These are phyloP conservation scores for Limenitis camilla DNA, from an alignment of 2,888 invertebrate species.

Conservation along the genomic window DNA sequence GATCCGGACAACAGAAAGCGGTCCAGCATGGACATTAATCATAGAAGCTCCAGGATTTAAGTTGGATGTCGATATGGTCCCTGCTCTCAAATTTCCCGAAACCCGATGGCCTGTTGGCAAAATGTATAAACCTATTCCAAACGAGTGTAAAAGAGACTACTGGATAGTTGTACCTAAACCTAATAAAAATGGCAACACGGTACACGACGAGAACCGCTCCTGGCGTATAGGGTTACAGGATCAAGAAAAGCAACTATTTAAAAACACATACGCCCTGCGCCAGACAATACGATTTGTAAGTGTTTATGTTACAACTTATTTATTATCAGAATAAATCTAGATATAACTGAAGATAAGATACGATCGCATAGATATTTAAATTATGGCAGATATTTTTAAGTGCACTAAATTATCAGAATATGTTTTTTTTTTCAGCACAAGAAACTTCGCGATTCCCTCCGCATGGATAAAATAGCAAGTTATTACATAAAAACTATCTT, in stretches of 20 bases:
- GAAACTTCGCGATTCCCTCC: slow-evolving; percentile 64
- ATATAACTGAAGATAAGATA: background rate
- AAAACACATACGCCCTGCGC: slow-evolving; percentile 48
- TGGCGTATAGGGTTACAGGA: slow-evolving; percentile 74
- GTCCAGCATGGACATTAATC: slow-evolving; percentile 73
- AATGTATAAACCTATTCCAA: slow-evolving; percentile 36
- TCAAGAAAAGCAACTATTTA: slow-evolving; percentile 64
- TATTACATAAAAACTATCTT: slow-evolving; percentile 74
- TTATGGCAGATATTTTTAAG: too few relatives aligned
- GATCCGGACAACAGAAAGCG: slow-evolving; percentile 43
- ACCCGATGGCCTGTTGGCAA: slow-evolving; percentile 51
- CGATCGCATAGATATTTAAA: too few relatives aligned
- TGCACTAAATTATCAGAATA: too few relatives aligned
- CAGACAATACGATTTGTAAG: slow-evolving; percentile 59
- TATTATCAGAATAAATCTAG: background rate
- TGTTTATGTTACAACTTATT: slow-evolving; percentile 17
- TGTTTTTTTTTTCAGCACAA: slow-evolving; percentile 44
- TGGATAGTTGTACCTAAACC: slow-evolving; percentile 71
- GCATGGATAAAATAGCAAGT: slow-evolving; percentile 64
- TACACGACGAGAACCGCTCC: slow-evolving; percentile 37
- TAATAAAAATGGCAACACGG: slow-evolving; percentile 33
- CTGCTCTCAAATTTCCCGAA: slow-evolving; percentile 62
- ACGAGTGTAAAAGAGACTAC: slow-evolving; percentile 34
- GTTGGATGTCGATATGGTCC: slow-evolving; percentile 71
- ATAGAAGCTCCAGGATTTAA: slow-evolving; percentile 44